Evolutionary conservation across 2,113 vertebrate genomes (phyloP), one percentile per base, ranked within the genome.

Genomic region (Patagioenas fasciata): DNA sequence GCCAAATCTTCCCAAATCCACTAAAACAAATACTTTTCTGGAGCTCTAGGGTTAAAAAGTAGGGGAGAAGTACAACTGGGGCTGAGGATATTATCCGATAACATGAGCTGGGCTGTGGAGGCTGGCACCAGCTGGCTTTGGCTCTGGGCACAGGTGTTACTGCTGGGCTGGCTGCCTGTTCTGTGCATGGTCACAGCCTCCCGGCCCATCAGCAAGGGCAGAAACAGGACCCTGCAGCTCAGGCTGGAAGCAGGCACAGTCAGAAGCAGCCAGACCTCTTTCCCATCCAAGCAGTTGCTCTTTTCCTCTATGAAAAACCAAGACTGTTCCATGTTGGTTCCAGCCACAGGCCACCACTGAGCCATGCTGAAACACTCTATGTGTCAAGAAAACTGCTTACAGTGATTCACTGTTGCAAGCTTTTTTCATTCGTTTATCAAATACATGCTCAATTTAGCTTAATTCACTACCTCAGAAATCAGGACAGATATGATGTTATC

Each of bases 41-140:
- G 48, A 72, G n/a, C 36, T 58, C 29, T 38, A 19, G 3, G 16
- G 3, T 60, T 71, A 20, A 69, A 60, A 15, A 60, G 32, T 11
- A 4, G 13, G 9, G 23, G 7, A 71, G 8, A 85, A 28, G 4
- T 31, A 28, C 51, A 16, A 40, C 42, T 31, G 25, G 13, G 5
- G 34, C 34, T 78, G 40, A 31, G 16, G 19, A 24, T 56, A 21
- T 32, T 2, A 1, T 51, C 50, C 0, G 0, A 10, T 44, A 34
- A 28, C 1, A 1, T 42, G 18, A 26, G 15, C 29, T 23, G 25
- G 48, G 50, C 29, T 70, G 16, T 60, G 44, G 57, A 94, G 48
- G 20, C 51, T 86, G 61, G 14, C 26, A 74, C 10, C 80, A 66
- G 51, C 80, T 62, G 61, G 16, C 38, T 53, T 53, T 84, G 74